These are phyloP conservation scores for Montifringilla adamsi DNA, from an alignment of 2,113 vertebrate species.

Conservation along the genomic window DNA sequence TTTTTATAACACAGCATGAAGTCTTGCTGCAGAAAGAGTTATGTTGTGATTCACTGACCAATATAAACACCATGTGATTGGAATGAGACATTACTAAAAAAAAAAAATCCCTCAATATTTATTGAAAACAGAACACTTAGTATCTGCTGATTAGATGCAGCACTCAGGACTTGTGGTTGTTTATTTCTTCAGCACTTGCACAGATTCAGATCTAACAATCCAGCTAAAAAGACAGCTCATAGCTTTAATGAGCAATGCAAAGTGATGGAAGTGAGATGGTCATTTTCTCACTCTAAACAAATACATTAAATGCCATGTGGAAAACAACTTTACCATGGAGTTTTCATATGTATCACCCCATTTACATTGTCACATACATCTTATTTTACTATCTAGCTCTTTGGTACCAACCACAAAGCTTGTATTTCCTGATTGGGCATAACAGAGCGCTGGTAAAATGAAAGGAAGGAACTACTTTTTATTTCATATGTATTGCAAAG, in stretches of 20 bases:
- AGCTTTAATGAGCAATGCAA: not conserved
- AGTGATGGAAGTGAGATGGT: not conserved
- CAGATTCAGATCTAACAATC: not conserved
- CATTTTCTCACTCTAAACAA: not conserved
- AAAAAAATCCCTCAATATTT: not conserved
- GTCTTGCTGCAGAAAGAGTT: not conserved
- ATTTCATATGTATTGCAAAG: not conserved
- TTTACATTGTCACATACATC: not conserved
- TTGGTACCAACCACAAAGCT: not conserved
- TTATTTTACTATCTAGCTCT: not conserved
- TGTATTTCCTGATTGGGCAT: not conserved
- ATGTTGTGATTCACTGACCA: not conserved
- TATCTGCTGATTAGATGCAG: not conserved
- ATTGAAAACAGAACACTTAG: not conserved
- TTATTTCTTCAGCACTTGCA: not conserved
- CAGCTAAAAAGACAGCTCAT: not conserved
- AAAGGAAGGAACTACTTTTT: not conserved
- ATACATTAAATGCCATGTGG: not conserved
- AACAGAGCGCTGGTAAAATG: not conserved
- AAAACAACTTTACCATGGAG: not conserved
- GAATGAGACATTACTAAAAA: not conserved
- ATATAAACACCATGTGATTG: not conserved
- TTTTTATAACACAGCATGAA: not conserved
- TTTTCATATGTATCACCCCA: not conserved
- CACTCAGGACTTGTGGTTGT: not conserved